Percentiles rank a stretch among this genome's conserved stretches.
Conservation (phyloP, 2,888 invertebrate genomes). For the Dendrolimus houi region DNA sequence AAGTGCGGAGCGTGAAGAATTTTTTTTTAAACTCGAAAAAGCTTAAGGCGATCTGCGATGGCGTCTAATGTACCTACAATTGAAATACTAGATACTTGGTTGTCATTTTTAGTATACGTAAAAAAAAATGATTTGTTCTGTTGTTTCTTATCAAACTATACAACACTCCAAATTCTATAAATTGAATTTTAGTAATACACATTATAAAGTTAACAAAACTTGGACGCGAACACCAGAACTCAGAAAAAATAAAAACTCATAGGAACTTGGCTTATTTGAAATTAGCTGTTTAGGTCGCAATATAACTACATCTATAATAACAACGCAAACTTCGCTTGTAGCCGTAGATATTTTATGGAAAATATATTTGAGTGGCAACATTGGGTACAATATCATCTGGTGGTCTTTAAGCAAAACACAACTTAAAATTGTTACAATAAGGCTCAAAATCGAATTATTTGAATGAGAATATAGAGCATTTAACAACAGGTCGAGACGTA, state of each 20-base stretch:
- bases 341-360: slow-evolving; percentile 68
- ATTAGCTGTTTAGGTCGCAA: slow-evolving; percentile 65
- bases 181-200: neutral
- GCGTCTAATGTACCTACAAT: no score
- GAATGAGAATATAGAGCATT: neutral
- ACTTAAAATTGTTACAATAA: slow-evolving; percentile 12
- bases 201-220: neutral
- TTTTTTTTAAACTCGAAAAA: no score
- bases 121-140: no score
- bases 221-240: neutral
- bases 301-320: slow-evolving; percentile 36
- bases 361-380: slow-evolving; percentile 70
- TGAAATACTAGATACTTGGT: no score
- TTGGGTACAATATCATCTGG: slow-evolving; percentile 26
- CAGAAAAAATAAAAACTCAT: neutral
- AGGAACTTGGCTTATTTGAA: slow-evolving; percentile 46
- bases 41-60: no score
- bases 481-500: neutral
- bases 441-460: slow-evolving; percentile 16
- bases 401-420: slow-evolving; percentile 13
- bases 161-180: neutral
- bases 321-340: slow-evolving; percentile 68
- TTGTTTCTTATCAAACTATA: neutral
- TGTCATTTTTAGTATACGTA: no score
- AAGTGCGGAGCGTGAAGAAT: no score